Evolutionary conservation across 1,140 invertebrate genomes (phyloP), one percentile per base, ranked within the genome.

Genomic region (Cyphomyrmex costatus): DNA sequence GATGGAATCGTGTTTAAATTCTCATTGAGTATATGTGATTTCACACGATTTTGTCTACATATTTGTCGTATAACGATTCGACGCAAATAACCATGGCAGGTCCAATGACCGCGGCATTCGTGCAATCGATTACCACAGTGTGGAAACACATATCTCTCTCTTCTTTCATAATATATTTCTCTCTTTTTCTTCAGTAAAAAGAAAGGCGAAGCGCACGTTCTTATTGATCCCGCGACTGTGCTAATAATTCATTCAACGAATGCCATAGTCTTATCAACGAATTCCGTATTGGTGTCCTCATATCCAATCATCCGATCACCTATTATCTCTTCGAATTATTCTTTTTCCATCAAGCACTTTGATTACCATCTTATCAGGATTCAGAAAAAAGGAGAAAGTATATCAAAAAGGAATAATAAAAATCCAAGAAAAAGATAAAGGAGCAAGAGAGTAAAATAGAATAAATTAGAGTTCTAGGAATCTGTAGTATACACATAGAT

Each of bases 241-340:
- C 63, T 87, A 88, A 90, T 93, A 91, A 92, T 89, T 86, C 68
- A 84, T 88, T 61, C 61, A 87, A 86, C 78, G 46, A 86, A 84
- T 74, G 71, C 74, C 86, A 87, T 86, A 89, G 77, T 91, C 88
- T 92, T 92, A 91, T 91, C 92, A 91, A 86, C 85, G 71, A 84
- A 89, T 83, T 80, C 84, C 86, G 66, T 90, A 89, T 92, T 87
- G 89, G 71, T 78, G 74, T 27, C n/a, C 68, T 84, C 30, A 30
- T 21, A 36, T 14, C 49, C 14, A 49, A 49, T 5, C 46, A 66
- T 63, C 24, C 71, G 21, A 56, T 87, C 71, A 46, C 46, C 61
- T 21, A 46, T 16, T 51, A 78, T 56, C 21, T 5, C 14, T 51
- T 8, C 33, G 66, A 90, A 63, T 61, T 77, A 65, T 4, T 10